Evolutionary conservation across 1,140 invertebrate genomes (phyloP).

Genomic region (Aricia agestis): DNA sequence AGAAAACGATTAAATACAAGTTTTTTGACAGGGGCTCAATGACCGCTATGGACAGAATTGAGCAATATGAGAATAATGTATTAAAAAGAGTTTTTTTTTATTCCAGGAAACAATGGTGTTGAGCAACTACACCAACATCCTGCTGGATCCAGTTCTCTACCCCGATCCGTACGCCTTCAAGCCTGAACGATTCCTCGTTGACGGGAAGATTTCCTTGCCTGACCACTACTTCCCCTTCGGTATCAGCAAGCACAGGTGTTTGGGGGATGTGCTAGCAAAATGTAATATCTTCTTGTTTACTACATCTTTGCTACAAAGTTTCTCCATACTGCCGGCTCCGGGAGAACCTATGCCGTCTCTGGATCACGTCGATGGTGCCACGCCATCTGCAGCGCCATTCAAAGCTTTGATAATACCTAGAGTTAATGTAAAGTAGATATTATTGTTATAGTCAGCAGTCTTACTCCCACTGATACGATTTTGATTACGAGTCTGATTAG

Average conservation of each 20-base stretch:
- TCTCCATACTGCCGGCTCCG: conserved; percentile 80
- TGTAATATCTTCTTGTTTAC: conserved; percentile 92
- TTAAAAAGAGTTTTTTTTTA: no score
- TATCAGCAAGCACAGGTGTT: conserved; percentile 81
- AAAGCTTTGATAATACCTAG: conserved; percentile 80
- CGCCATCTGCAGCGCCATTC: conserved; percentile 83
- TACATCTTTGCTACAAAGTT: conserved; percentile 86
- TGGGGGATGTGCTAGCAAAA: conserved; percentile 71
- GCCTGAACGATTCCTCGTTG: conserved; percentile 86
- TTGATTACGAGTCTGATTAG: no score
- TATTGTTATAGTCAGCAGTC: no score
- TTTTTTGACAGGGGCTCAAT: no score
- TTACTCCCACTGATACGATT: no score
- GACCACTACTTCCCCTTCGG: conserved; percentile 88
- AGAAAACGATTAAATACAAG: no score
- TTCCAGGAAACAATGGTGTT: conserved; percentile 88
- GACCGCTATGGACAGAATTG: no score
- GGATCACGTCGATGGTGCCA: conserved; percentile 83
- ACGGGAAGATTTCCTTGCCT: conserved; percentile 80
- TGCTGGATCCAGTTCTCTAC: conserved; percentile 82
- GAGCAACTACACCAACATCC: conserved; percentile 86
- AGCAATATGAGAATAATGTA: no score
- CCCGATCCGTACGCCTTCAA: conserved; percentile 86
- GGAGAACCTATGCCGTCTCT: conserved; percentile 80
- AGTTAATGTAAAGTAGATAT: conserved; percentile 17